These are phyloP conservation scores for Prochilodus magdalenae DNA, from an alignment of 2,113 vertebrate genomes.

Conservation along the genomic window DNA sequence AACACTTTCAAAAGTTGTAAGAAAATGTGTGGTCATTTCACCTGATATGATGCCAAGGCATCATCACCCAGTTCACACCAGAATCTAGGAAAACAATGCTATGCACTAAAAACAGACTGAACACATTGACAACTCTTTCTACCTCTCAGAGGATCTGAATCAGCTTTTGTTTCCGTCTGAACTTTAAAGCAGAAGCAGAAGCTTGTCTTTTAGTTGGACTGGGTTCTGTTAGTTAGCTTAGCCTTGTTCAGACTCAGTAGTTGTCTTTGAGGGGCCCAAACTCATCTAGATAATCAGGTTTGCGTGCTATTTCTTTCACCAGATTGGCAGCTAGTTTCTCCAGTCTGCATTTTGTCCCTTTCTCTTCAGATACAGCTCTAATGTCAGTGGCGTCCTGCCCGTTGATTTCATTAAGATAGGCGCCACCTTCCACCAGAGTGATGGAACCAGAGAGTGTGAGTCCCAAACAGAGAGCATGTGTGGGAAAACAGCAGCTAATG, in stretches of 20 bases:
- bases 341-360: constrained; percentile 26
- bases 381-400: constrained; percentile 49
- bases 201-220: background rate
- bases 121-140: too few species aligned
- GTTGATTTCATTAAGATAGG: constrained; percentile 67
- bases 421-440: constrained; percentile 28
- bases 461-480: constrained; percentile 5
- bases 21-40: too few species aligned
- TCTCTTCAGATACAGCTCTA: constrained; percentile 51
- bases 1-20: background rate
- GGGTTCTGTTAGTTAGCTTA: too few species aligned
- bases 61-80: too few species aligned
- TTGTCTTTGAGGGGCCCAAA: background rate
- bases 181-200: too few species aligned
- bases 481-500: constrained; percentile 55
- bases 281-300: background rate
- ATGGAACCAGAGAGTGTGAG: constrained; percentile 14
- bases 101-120: too few species aligned
- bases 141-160: too few species aligned
- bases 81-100: too few species aligned
- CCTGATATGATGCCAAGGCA: too few species aligned
- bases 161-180: too few species aligned
- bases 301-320: constrained; percentile 14
- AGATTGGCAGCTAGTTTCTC: constrained; percentile 23
- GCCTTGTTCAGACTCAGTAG: too few species aligned